Conservation (phyloP, 2,797 vertebrate genomes). For the Erpetoichthys calabaricus region DNA sequence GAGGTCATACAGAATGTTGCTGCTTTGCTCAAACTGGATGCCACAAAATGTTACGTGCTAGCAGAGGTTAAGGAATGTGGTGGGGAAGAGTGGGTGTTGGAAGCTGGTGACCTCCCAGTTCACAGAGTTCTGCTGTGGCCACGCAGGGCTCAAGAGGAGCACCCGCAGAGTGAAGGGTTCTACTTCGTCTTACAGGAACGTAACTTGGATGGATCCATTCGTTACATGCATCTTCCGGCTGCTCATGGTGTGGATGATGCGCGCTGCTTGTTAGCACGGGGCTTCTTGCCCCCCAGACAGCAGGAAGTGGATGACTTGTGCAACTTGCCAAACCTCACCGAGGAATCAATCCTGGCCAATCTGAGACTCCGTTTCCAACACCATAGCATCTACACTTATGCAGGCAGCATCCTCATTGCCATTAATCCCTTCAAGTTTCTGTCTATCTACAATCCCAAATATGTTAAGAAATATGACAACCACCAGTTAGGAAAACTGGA, state of each 20-base stretch:
- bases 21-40: conserved; percentile 56
- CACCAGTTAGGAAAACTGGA: conserved; percentile 92
- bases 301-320: conserved; percentile 86
- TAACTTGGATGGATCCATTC: conserved; percentile 72
- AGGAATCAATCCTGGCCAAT: conserved; percentile 72
- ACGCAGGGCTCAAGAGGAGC: conserved; percentile 77
- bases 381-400: conserved; percentile 93
- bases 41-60: conserved; percentile 64
- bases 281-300: conserved; percentile 76
- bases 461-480: conserved; percentile 96
- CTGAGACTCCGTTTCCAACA: conserved; percentile 79
- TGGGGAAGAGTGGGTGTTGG: conserved; percentile 93
- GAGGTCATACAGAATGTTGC: conserved; percentile 53
- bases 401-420: conserved; percentile 91
- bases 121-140: conserved; percentile 92
- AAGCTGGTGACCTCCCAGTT: conserved; percentile 75
- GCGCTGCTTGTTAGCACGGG: conserved; percentile 65
- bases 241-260: conserved; percentile 55
- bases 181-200: conserved; percentile 83
- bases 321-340: conserved; percentile 76
- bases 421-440: conserved; percentile 96
- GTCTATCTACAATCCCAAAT: conserved; percentile 97
- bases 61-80: conserved; percentile 92
- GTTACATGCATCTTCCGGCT: conserved; percentile 65
- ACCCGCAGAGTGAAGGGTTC: conserved; percentile 73